Evolutionary conservation across 2,797 vertebrate genomes (phyloP).

Genomic region (Chelmon rostratus): DNA sequence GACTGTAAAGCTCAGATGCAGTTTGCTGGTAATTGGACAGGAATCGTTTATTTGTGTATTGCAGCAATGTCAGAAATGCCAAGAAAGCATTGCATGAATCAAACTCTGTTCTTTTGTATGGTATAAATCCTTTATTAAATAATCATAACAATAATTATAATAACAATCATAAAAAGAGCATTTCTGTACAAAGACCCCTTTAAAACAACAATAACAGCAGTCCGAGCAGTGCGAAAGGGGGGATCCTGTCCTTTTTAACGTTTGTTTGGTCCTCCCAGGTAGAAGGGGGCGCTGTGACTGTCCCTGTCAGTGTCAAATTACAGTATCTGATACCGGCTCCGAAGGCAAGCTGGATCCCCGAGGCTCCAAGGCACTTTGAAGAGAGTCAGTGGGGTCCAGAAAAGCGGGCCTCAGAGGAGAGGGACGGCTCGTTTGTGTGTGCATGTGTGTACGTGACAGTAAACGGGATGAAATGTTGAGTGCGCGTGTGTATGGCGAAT

Average conservation of each 20-base stretch:
- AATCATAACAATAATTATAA: constrained; percentile 89
- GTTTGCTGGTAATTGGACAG: constrained; percentile 51
- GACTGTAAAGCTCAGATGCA: constrained; percentile 39
- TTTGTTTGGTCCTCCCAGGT: constrained; percentile 80
- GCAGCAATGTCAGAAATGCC: background rate
- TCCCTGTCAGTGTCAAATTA: constrained; percentile 52
- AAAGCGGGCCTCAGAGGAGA: constrained; percentile 75
- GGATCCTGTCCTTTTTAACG: constrained; percentile 43
- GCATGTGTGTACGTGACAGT: constrained; percentile 34
- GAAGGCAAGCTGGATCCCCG: constrained; percentile 88
- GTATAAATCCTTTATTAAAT: constrained; percentile 98
- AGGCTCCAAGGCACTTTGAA: constrained; percentile 97
- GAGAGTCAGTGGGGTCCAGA: constrained; percentile 86
- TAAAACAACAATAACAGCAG: constrained; percentile 88
- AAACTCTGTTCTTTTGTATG: constrained; percentile 56
- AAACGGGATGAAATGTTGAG: constrained; percentile 27
- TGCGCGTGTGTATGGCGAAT: constrained; percentile 23
- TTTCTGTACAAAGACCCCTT: constrained; percentile 89
- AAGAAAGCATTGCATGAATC: background rate
- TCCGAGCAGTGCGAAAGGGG: constrained; percentile 82
- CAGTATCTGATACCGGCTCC: constrained; percentile 86
- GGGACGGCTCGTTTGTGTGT: constrained; percentile 45
- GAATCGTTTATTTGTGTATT: constrained; percentile 26
- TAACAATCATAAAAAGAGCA: constrained; percentile 89
- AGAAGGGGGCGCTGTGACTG: constrained; percentile 79